Evolutionary conservation across 2,888 invertebrate species (phyloP).

Genomic region (Candidula unifasciata): DNA sequence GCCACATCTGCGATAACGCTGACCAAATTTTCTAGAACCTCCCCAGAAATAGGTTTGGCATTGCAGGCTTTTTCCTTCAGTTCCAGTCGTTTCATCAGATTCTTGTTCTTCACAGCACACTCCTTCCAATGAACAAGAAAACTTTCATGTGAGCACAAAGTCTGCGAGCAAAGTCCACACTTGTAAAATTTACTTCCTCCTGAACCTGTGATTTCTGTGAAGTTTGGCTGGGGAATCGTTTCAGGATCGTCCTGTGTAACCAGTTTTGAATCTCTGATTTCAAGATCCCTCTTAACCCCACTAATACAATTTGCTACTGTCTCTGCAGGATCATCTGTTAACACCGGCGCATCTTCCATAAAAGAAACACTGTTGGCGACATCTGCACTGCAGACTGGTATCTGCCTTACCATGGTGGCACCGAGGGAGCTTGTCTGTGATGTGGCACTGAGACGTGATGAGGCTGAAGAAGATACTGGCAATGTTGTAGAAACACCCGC

Average conservation of each 20-base stretch:
- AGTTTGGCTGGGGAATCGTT: constrained; percentile 46
- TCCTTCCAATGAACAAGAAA: constrained; percentile 55
- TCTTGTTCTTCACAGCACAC: constrained; percentile 41
- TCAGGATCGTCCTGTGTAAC: neutral
- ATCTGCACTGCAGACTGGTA: neutral
- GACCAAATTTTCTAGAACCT: constrained; percentile 31
- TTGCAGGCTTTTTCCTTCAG: neutral
- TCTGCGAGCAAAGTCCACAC: constrained; percentile 54
- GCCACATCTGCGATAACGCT: constrained; percentile 41
- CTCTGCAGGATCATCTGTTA: neutral
- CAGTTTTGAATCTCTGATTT: neutral
- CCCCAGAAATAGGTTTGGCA: constrained; percentile 7
- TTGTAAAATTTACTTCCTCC: constrained; percentile 55
- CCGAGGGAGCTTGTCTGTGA: neutral
- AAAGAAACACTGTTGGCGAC: neutral
- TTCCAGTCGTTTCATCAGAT: neutral
- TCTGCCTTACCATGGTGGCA: too few relatives aligned
- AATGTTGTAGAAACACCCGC: neutral
- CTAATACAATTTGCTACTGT: too few relatives aligned
- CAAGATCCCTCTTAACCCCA: neutral
- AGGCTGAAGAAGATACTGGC: neutral
- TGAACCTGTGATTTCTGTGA: constrained; percentile 54
- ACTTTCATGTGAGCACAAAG: constrained; percentile 55
- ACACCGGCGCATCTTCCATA: neutral
- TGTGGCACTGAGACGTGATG: neutral